Evolutionary conservation across 1,140 invertebrate genomes (phyloP).

Genomic region (Ptiloglossa arizonensis): DNA sequence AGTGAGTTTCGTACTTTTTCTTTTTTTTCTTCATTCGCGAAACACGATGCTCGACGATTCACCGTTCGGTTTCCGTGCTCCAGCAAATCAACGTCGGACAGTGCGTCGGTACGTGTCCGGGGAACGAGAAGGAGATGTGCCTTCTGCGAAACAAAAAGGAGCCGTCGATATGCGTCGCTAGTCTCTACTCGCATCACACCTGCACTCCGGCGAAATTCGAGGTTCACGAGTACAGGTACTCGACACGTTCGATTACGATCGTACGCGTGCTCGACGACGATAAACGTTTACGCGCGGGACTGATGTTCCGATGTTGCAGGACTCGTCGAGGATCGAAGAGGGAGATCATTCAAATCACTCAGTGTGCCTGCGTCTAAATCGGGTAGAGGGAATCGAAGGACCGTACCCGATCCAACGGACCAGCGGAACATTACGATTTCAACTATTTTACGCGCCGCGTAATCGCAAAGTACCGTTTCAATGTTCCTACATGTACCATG

Average conservation of each 20-base stretch:
- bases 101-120: slow-evolving; percentile 79
- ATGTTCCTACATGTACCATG: slow-evolving; percentile 48
- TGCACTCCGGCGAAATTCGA: slow-evolving; percentile 79
- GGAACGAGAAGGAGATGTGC: slow-evolving; percentile 77
- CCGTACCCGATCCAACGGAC: background rate
- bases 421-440: slow-evolving; percentile 13
- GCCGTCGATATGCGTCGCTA: slow-evolving; percentile 77
- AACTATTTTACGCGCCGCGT: slow-evolving; percentile 25
- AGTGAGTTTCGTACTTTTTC: slow-evolving; percentile 63
- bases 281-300: background rate
- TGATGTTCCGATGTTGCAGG: slow-evolving; percentile 56
- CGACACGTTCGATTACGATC: background rate
- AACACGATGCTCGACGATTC: background rate
- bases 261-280: background rate
- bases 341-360: slow-evolving; percentile 79
- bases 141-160: slow-evolving; percentile 77
- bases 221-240: slow-evolving; percentile 79
- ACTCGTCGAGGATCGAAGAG: slow-evolving; percentile 75
- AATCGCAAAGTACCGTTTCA: slow-evolving; percentile 36
- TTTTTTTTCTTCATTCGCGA: too few species aligned
- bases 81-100: slow-evolving; percentile 82
- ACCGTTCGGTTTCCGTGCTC: background rate
- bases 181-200: slow-evolving; percentile 74
- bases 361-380: slow-evolving; percentile 79
- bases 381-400: background rate